Conservation (phyloP, 2,888 invertebrate species). For the Stegana nigrithorax region DNA sequence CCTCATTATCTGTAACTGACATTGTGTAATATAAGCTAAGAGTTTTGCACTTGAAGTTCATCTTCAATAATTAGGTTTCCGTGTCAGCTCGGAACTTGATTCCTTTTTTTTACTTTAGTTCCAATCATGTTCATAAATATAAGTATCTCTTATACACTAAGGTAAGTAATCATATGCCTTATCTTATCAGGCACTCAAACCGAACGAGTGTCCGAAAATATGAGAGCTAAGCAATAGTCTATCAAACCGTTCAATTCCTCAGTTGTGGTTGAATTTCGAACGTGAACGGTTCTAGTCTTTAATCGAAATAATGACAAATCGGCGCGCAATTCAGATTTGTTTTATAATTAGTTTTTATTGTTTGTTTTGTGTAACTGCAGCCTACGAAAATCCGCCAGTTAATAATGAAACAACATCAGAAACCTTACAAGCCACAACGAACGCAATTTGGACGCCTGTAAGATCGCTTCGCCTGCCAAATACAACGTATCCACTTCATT, state of each 20-base stretch:
- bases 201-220: constrained; percentile 42
- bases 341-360: too few species aligned
- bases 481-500: constrained; percentile 71
- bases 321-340: too few species aligned
- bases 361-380: neutral
- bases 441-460: neutral
- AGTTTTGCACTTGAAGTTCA: neutral
- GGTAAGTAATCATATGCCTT: neutral
- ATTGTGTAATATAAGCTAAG: neutral
- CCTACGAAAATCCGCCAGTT: neutral
- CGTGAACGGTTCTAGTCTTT: constrained; percentile 38
- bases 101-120: neutral
- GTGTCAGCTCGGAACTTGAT: neutral
- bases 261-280: constrained; percentile 47
- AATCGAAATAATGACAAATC: constrained; percentile 6
- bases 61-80: constrained; percentile 18
- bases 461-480: constrained; percentile 71
- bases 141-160: constrained; percentile 7
- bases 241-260: constrained; percentile 28
- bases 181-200: constrained; percentile 39
- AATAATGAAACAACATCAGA: neutral
- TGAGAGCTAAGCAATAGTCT: constrained; percentile 34
- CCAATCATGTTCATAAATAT: constrained; percentile 4
- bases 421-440: neutral
- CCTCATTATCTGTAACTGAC: neutral